Base-by-base conservation (phyloP, 2,888 invertebrate species). In the Tribolium freemani region DNA sequence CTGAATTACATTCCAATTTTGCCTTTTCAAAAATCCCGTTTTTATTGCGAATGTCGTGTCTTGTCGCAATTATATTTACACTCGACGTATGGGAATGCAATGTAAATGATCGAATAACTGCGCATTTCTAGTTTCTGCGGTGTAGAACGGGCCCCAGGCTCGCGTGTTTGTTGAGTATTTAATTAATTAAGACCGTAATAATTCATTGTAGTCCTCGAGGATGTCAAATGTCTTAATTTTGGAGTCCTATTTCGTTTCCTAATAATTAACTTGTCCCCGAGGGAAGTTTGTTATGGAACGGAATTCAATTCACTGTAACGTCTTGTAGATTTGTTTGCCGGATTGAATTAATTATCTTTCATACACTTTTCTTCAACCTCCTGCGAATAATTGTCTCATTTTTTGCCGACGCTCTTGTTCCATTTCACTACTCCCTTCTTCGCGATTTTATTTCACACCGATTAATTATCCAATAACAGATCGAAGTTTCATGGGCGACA, bases 211-310 rank as follows among this genome's bases (percentile, higher is more conserved):
- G 81, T 82, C 79, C 82, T 82, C 80, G 79, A 79, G 78, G 79
- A 83, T 83, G 83, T 83, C 82, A 83, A 84, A 83, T 81, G 83
- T 83, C 84, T 83, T 84, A 83, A 83, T 83, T 83, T 80, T 77
- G 76, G 78, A 78, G 76, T 79, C 77, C 79, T 79, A 79, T 82
- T 80, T 81, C 80, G 82, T 83, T 82, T 78, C 80, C 77, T 79
- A 81, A 83, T 83, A 83, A 84, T 84, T 84, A 84, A 84, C 80
- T 81, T 80, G 83, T 83, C 83, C 80, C 81, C 78, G 73, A 72
- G 74, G 76, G 77, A 79, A 77, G 73, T 75, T 74, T 73, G 77
- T 76, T 76, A 75, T 71, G 75, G 73, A 72, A 74, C 74, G 75
- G 75, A 79, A 78, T 79, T 77, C 75, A 77, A 78, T 78, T 76